These are phyloP conservation scores for Caenorhabditis sp. DNA, from an alignment of 2,888 invertebrate species.

Conservation along the genomic window DNA sequence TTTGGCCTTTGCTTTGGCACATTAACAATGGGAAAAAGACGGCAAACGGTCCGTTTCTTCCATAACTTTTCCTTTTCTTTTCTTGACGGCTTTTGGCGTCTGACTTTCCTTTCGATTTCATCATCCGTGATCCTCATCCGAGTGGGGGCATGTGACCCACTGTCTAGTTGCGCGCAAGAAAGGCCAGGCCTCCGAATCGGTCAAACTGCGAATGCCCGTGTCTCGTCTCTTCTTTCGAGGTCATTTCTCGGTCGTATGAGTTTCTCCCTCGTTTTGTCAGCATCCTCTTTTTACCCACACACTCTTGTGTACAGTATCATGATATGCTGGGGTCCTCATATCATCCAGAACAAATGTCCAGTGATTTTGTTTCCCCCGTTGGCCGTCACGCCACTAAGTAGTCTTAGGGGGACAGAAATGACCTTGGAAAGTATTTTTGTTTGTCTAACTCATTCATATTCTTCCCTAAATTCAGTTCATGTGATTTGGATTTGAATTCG, in stretches of 20 bases:
- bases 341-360: not conserved
- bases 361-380: no score
- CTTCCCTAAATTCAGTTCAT: conserved; percentile 19
- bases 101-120: conserved; percentile 47
- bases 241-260: conserved; percentile 59
- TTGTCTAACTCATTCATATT: conserved; percentile 1
- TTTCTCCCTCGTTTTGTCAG: conserved; percentile 17
- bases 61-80: not conserved
- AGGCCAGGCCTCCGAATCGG: conserved; percentile 49
- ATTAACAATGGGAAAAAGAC: not conserved
- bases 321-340: no score
- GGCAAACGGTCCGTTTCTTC: not conserved
- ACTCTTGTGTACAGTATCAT: conserved; percentile 1
- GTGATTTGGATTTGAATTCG: conserved; percentile 6
- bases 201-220: conserved; percentile 49
- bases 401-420: no score
- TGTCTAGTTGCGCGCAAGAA: conserved; percentile 44
- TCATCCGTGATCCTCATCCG: conserved; percentile 38
- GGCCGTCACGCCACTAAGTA: no score
- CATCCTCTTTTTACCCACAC: conserved; percentile 8
- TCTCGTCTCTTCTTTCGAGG: conserved; percentile 57
- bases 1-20: conserved; percentile 29
- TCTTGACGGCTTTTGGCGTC: no score
- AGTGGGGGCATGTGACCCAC: conserved; percentile 50
- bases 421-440: conserved; percentile 1